Base-by-base conservation (phyloP, 2,797 vertebrate species). In the Hyperoplus lanceolatus region DNA sequence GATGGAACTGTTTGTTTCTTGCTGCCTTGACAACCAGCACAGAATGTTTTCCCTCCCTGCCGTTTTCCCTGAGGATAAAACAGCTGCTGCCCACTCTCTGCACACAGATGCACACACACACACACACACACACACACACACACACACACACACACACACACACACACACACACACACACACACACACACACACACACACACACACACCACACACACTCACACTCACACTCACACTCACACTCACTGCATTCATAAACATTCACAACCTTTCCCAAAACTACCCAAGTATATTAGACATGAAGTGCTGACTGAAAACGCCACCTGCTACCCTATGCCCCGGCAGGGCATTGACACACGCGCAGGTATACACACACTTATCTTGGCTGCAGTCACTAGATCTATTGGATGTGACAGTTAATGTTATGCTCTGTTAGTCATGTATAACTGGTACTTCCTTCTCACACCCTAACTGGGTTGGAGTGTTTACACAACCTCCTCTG, bases 351-450 rank as follows among this genome's bases (percentile, higher is more conserved):
- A n/a, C 21, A 16, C 51, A 21, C 56, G 15, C 39, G 16, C 45
- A 14, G 16, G 41, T 39, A n/a, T 29, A 66, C 21, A 46, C 59
- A 21, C 54, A 16, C 29, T 46, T 12, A 54, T 14, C 58, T 56
- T 46, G 66, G 62, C 79, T 73, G 63, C 66, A 84, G 74, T 72
- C 81, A 60, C 74, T 65, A 57, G 83, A 93, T 91, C 77, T 90
- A 91, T 91, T 81, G 72, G 93, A 94, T 94, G 89, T 91, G 92
- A 93, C 90, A 90, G 84, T 67, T 83, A 91, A 88, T 91, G 83
- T 91, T 84, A 77, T 89, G 91, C 83, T 86, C 78, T 83, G 88
- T 93, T 93, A 92, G 79, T 90, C 84, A 80, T 73, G 58, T 87
- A 84, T 83, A 79, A 58, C 6, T 77, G 63, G 64, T 70, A 81